These are phyloP conservation scores for Rhynchophorus ferrugineus DNA, from an alignment of 1,140 invertebrate species.

Conservation along the genomic window DNA sequence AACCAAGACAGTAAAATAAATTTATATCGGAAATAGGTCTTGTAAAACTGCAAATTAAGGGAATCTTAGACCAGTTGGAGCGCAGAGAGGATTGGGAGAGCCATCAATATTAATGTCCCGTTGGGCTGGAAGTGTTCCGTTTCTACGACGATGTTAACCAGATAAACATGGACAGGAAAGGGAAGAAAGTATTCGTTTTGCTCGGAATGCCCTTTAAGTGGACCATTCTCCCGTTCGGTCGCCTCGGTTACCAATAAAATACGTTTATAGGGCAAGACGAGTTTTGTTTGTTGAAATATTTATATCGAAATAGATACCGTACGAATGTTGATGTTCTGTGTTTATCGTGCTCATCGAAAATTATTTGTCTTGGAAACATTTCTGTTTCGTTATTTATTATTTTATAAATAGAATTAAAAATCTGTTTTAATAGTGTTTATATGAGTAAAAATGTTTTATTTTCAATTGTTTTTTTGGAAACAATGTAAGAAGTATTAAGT, in stretches of 20 bases:
- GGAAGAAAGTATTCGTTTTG: neutral
- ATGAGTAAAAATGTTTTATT: too few relatives aligned
- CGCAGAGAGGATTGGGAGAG: slow-evolving; percentile 2
- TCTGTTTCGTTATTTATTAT: too few relatives aligned
- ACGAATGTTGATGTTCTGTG: too few relatives aligned
- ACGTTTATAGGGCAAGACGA: slow-evolving; percentile 3
- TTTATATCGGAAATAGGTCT: neutral
- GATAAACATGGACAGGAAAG: neutral
- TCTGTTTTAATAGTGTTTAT: too few relatives aligned
- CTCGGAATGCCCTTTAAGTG: slow-evolving; percentile 1
- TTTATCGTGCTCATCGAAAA: too few relatives aligned
- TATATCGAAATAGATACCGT: too few relatives aligned
- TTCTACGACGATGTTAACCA: neutral
- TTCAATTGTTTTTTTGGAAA: too few relatives aligned
- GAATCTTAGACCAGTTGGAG: neutral
- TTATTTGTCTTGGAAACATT: too few relatives aligned
- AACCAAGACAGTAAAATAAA: too few relatives aligned
- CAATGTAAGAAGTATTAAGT: too few relatives aligned
- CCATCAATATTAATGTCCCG: slow-evolving; percentile 16
- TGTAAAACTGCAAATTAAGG: neutral
- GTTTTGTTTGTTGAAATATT: slow-evolving; percentile 1
- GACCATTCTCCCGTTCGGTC: neutral
- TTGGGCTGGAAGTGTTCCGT: slow-evolving; percentile 4
- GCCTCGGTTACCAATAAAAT: neutral
- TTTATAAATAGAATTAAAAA: too few relatives aligned